These are phyloP conservation scores for Spilarctia lutea DNA, from an alignment of 2,888 invertebrate species.

Conservation along the genomic window DNA sequence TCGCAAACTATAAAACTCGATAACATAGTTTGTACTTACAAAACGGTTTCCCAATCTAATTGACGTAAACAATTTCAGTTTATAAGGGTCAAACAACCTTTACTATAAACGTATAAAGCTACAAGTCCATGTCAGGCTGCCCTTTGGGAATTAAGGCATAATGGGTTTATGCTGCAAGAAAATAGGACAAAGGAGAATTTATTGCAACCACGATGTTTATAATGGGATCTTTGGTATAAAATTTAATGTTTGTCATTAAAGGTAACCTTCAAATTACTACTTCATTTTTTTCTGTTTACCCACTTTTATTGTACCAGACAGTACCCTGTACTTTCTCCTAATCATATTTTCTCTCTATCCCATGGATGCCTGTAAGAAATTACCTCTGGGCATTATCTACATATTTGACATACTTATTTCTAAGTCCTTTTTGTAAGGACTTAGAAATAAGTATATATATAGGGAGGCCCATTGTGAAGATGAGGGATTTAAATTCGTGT, in stretches of 20 bases:
- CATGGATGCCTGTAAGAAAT: no score
- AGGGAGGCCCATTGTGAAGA: no score
- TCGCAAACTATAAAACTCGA: conserved; percentile 2
- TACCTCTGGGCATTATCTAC: no score
- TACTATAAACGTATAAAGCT: conserved; percentile 16
- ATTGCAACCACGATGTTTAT: conserved; percentile 21
- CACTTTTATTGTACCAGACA: no score
- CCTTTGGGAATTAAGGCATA: conserved; percentile 38
- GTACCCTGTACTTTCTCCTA: no score
- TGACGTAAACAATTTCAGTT: conserved; percentile 27
- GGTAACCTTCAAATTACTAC: no score
- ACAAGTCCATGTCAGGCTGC: conserved; percentile 14
- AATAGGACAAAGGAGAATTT: conserved; percentile 27
- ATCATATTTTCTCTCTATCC: no score
- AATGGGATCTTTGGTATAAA: not conserved
- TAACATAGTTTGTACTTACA: conserved; percentile 17
- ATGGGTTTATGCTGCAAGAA: conserved; percentile 30
- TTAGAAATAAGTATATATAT: no score
- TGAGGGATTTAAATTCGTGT: no score
- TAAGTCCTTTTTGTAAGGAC: no score
- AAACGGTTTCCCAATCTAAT: conserved; percentile 17
- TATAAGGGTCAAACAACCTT: conserved; percentile 29
- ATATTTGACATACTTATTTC: no score
- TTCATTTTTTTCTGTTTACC: no score
- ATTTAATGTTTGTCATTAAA: not conserved